These are phyloP conservation scores for Dipus sagitta DNA, from an alignment of 2,797 vertebrate genomes.

Conservation along the genomic window DNA sequence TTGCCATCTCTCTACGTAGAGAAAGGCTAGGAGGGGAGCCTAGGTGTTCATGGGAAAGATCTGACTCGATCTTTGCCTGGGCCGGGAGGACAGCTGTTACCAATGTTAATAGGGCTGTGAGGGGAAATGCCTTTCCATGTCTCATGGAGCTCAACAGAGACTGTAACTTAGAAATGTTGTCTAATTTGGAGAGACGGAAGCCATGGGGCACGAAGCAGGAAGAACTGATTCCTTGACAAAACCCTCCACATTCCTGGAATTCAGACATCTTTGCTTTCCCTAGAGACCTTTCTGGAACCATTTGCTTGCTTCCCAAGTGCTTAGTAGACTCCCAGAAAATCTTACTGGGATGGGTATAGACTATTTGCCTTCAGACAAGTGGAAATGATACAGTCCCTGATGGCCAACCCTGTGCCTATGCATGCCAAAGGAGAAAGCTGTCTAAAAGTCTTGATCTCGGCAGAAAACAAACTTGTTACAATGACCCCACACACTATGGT, in stretches of 20 bases:
- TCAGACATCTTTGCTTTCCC: slow-evolving; percentile 28
- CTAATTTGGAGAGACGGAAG: slow-evolving; percentile 10
- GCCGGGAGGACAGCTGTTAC: neutral
- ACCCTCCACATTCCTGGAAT: neutral
- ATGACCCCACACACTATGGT: slow-evolving; percentile 56
- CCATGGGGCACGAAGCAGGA: neutral
- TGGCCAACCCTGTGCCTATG: slow-evolving; percentile 60
- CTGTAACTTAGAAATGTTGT: neutral
- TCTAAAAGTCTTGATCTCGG: slow-evolving; percentile 73
- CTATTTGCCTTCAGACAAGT: slow-evolving; percentile 66
- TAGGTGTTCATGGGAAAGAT: neutral
- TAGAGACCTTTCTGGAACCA: slow-evolving; percentile 42
- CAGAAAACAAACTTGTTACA: slow-evolving; percentile 73
- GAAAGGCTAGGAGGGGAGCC: neutral
- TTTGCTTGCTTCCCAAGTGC: slow-evolving; percentile 9
- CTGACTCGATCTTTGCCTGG: neutral
- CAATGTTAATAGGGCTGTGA: slow-evolving; percentile 18
- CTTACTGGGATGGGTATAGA: slow-evolving; percentile 27
- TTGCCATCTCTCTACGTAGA: neutral
- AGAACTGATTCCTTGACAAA: neutral
- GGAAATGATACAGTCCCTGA: slow-evolving; percentile 31
- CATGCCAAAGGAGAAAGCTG: slow-evolving; percentile 67
- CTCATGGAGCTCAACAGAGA: neutral
- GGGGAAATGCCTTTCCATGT: neutral
- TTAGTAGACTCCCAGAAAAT: neutral